These are phyloP conservation scores for Limnodromus scolopaceus DNA, from an alignment of 2,797 vertebrate genomes.

Conservation along the genomic window DNA sequence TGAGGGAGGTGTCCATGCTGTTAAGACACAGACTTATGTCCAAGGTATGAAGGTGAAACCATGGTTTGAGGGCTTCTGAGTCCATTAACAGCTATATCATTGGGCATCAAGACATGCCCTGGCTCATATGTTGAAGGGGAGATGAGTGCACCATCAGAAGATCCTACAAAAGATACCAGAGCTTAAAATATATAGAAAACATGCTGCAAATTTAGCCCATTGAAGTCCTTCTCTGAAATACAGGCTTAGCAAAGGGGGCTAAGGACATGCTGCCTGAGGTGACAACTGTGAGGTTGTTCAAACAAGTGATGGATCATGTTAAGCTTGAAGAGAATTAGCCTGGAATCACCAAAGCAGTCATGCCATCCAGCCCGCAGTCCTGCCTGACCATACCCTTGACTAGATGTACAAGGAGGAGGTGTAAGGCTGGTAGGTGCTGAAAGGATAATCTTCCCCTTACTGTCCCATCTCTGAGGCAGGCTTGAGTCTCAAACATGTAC, in stretches of 20 bases:
- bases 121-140: not conserved
- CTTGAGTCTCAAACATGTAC: not conserved
- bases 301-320: not conserved
- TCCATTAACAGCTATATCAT: not conserved
- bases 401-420: not conserved
- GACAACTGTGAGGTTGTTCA: not conserved
- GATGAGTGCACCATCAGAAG: not conserved
- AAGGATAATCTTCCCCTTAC: not conserved
- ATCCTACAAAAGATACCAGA: not conserved
- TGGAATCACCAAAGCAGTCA: not conserved
- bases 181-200: not conserved
- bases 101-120: not conserved
- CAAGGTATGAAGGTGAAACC: not conserved
- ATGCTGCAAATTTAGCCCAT: not conserved
- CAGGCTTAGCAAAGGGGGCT: fast-evolving
- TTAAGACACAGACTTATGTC: not conserved
- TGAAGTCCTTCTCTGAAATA: not conserved
- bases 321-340: not conserved
- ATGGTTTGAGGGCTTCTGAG: not conserved
- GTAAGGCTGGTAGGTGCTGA: not conserved
- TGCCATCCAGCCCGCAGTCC: not conserved
- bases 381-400: not conserved
- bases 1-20: not conserved
- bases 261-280: not conserved
- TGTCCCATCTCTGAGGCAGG: not conserved